These are phyloP conservation scores for Podocnemis expansa DNA, from an alignment of 2,113 vertebrate genomes.

Conservation along the genomic window DNA sequence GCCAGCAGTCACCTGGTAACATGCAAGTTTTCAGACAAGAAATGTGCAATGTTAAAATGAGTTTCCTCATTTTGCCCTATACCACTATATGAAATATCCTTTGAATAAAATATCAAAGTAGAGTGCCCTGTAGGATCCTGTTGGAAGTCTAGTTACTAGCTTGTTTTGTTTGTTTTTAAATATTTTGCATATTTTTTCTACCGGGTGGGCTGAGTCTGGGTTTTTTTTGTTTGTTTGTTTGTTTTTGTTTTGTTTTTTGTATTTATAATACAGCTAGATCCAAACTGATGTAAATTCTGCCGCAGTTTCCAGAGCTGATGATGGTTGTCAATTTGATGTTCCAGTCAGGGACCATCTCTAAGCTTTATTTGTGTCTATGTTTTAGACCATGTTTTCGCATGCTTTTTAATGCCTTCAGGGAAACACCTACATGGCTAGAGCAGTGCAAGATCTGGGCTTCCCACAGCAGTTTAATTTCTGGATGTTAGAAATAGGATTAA, in stretches of 20 bases:
- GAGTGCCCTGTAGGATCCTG: background rate
- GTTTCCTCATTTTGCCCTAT: background rate
- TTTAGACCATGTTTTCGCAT: background rate
- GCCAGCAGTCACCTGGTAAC: constrained; percentile 80
- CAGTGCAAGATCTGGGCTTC: background rate
- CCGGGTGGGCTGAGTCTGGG: background rate
- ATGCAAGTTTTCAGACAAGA: background rate
- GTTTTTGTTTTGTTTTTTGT: too few species aligned
- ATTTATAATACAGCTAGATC: background rate
- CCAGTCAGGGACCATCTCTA: background rate
- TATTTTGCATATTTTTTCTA: background rate
- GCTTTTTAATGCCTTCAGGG: background rate
- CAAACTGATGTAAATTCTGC: background rate
- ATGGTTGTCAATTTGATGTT: background rate
- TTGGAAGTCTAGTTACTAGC: background rate
- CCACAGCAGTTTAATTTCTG: background rate
- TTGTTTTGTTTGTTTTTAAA: background rate
- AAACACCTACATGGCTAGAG: background rate
- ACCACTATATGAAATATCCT: fast-evolving
- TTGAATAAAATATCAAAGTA: background rate
- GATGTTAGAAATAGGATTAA: background rate
- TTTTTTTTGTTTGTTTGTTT: too few species aligned
- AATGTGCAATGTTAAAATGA: background rate
- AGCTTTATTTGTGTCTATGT: background rate
- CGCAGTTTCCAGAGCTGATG: background rate